Base-by-base conservation (phyloP, 1,140 invertebrate species). In the Trachymyrmex cornetzi region DNA sequence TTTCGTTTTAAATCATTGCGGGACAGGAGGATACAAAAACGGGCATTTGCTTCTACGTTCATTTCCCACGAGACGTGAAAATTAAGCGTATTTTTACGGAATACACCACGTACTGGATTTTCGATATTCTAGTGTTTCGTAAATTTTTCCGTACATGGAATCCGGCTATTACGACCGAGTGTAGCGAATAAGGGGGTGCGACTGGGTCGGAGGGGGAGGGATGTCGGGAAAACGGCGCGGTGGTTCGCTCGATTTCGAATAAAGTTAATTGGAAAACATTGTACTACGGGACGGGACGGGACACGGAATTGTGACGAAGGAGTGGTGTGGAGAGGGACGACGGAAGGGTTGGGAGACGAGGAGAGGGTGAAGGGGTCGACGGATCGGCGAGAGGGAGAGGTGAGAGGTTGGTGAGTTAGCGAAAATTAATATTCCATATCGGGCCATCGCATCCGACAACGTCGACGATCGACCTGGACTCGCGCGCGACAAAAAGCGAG, bases 191-290 rank as follows among this genome's bases (percentile, higher is more conserved):
- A 84, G 80, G 80, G 74, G 69, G 24, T 63, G 80, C 80, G 69
- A 84, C 69, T 30, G 80, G 59, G 16, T 44, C 34, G 55, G 38
- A 53, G 30, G 48, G 34, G 5, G 16, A 30, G 27, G 14, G 66
- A 11, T 4, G 69, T 55, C 55, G 59, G 81, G 74, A 74, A 90
- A 88, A 91, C 79, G 85, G 82, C 71, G 75, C 57, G 27, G 72
- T 67, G 50, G 81, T 72, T 90, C 90, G 92, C 90, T 92, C 94
- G 90, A 95, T 94, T 94, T 94, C 93, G 90, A 94, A 93, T 93
- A 94, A 94, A 95, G 92, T 94, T 95, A 94, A 95, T 95, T 94
- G 94, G 93, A 93, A 93, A 94, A 93, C 92, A 94, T 92, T 91
- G 94, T 93, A 92, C 91, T 90, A 89, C 89, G 77, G 77, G 79